Conservation (phyloP, 2,888 invertebrate species). For the Drosophila nr. perissopoda region DNA sequence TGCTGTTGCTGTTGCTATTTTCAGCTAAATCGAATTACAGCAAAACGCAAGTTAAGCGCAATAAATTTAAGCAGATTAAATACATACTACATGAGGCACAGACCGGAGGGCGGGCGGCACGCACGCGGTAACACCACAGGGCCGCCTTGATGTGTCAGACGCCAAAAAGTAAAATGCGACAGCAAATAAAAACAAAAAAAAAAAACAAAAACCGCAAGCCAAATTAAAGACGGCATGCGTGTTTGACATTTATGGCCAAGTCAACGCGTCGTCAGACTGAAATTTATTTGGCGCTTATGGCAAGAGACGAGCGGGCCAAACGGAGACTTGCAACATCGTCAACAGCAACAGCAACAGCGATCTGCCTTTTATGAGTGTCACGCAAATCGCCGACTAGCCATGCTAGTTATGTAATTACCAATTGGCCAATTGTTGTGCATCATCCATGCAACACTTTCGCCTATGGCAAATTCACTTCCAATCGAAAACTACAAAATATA, state of each 20-base stretch:
- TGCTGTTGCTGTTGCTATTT: slow-evolving; percentile 12
- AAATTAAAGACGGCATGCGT: slow-evolving; percentile 35
- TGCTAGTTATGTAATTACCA: slow-evolving; percentile 29
- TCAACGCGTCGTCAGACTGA: slow-evolving; percentile 44
- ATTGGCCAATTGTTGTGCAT: slow-evolving; percentile 10
- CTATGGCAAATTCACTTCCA: slow-evolving; percentile 1
- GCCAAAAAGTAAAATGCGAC: slow-evolving; percentile 10
- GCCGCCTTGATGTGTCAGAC: slow-evolving; percentile 71
- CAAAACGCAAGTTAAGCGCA: slow-evolving; percentile 59
- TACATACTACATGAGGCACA: slow-evolving; percentile 27
- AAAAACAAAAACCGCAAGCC: slow-evolving; percentile 30
- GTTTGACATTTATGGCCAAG: slow-evolving; percentile 59
- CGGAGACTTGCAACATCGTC: slow-evolving; percentile 34
- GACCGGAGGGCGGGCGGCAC: slow-evolving; percentile 34
- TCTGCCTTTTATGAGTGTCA: slow-evolving; percentile 33
- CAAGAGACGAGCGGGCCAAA: background rate
- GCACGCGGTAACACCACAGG: slow-evolving; percentile 13
- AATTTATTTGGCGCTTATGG: slow-evolving; percentile 29
- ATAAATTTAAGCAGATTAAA: slow-evolving; percentile 76
- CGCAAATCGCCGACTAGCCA: slow-evolving; percentile 11
- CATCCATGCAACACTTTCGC: slow-evolving; percentile 13
- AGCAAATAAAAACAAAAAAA: background rate
- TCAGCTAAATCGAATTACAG: slow-evolving; percentile 69
- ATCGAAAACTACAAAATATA: background rate
- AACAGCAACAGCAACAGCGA: background rate